Conservation (phyloP, 2,888 invertebrate genomes). For the Ganaspis brasiliensis region DNA sequence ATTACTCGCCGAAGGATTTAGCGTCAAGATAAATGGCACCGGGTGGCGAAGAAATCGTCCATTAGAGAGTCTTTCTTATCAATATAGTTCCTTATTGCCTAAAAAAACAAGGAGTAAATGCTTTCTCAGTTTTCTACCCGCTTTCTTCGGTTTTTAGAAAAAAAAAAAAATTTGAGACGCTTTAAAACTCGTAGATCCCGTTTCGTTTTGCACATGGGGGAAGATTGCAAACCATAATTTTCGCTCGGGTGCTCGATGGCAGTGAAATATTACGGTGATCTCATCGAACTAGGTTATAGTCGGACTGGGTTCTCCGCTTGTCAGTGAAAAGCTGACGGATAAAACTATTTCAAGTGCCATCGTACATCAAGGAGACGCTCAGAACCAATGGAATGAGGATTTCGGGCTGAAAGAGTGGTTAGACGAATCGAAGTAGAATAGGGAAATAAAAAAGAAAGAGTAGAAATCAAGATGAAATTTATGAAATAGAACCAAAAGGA, state of each 20-base stretch:
- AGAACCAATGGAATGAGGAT: slow-evolving; percentile 43
- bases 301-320: slow-evolving; percentile 30
- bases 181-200: slow-evolving; percentile 20
- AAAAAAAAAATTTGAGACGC: slow-evolving; percentile 4
- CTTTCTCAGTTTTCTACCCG: slow-evolving; percentile 11
- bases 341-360: slow-evolving; percentile 68
- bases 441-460: background rate
- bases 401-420: slow-evolving; percentile 23
- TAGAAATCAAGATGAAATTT: slow-evolving; percentile 8
- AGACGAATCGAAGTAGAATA: slow-evolving; percentile 13
- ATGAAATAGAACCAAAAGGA: slow-evolving; percentile 9
- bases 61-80: slow-evolving; percentile 31
- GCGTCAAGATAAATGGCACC: slow-evolving; percentile 29
- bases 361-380: slow-evolving; percentile 65
- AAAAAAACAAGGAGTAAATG: slow-evolving; percentile 28
- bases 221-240: slow-evolving; percentile 68
- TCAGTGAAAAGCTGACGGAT: slow-evolving; percentile 66
- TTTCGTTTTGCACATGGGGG: slow-evolving; percentile 8
- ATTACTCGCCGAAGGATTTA: slow-evolving; percentile 39
- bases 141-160: background rate
- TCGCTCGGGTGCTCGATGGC: slow-evolving; percentile 60
- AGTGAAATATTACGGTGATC: slow-evolving; percentile 71
- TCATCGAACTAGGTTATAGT: slow-evolving; percentile 64
- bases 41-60: slow-evolving; percentile 20
- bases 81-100: slow-evolving; percentile 25